These are phyloP conservation scores for Heteractis magnifica DNA, from an alignment of 92 coral and sea anemone species.

Conservation along the genomic window DNA sequence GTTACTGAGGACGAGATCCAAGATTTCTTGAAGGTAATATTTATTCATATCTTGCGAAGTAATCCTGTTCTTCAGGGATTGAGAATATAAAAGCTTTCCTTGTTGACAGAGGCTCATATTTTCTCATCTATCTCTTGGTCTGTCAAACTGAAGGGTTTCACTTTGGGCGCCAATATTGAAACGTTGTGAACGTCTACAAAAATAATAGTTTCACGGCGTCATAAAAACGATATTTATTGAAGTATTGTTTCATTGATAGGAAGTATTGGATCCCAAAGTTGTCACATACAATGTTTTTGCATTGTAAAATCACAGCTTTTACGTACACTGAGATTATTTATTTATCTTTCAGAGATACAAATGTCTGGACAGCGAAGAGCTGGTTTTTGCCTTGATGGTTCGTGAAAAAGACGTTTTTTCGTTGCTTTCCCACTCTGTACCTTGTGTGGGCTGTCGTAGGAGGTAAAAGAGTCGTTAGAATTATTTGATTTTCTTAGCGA, in stretches of 20 bases:
- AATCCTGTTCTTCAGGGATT: too few relatives aligned
- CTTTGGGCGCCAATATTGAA: conserved; percentile 38
- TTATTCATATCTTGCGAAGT: too few relatives aligned
- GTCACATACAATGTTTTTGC: neutral
- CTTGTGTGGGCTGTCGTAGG: conserved; percentile 96
- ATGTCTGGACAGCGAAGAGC: conserved; percentile 78
- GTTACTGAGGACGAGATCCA: conserved; percentile 73
- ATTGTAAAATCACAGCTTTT: conserved; percentile 10
- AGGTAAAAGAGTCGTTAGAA: conserved; percentile 54
- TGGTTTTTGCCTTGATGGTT: conserved; percentile 78
- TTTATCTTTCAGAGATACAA: conserved; percentile 66
- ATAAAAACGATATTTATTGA: neutral
- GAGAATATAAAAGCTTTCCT: neutral
- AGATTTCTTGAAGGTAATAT: conserved; percentile 78
- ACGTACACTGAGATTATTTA: neutral
- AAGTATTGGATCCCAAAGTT: neutral
- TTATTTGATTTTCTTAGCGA: conserved; percentile 28
- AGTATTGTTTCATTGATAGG: neutral
- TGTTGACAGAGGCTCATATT: neutral
- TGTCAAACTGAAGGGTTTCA: neutral
- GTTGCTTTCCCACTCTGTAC: conserved; percentile 87
- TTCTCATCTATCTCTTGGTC: conserved; percentile 6
- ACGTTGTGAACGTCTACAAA: neutral
- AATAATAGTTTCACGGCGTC: neutral
- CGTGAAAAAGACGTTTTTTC: conserved; percentile 87